Evolutionary conservation across 2,113 vertebrate genomes (phyloP), one percentile per base, ranked within the genome.

Genomic region (Struthidea cinerea): DNA sequence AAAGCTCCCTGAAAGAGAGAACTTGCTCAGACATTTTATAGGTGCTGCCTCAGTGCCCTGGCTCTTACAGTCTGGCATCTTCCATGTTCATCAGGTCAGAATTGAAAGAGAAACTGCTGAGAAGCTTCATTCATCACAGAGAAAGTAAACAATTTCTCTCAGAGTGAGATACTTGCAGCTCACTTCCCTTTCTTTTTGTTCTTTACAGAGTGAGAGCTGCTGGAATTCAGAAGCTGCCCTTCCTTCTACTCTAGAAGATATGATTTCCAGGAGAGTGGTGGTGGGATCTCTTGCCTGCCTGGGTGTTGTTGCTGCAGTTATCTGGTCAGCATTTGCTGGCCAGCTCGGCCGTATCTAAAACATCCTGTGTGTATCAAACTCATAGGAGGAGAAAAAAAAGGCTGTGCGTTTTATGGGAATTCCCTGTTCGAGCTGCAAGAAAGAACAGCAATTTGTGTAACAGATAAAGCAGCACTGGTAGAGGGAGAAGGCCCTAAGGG

Each of bases 321-420:
- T 95, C 91, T 96, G 96, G 95, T 93, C 81, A 91, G 87, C 26
- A 8, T 78, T 47, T 83, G 17, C 49, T 85, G 73, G 10, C 11
- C 33, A 57, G n/a, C 11, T 35, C 1, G 5, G 24, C 33, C 30
- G 3, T 46, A 13, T 27, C 80, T 60, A 32, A 65, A 73, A 13
- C 8, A 35, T 35, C 19, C 39, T 26, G 23, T 21, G 59, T 47
- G 4, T 18, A 42, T 26, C 6, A 42, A 75, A 75, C 47, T 9
- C 28, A 4, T 0, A 30, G n/a, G 9, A 52, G 61, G 69, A 71
- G 22, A 16, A 63, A 82, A 93, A 68, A 35, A 2, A 81, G 16
- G 50, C 18, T 39, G 64, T 49, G 24, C 10, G 7, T 55, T 63
- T 74, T 35, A 18, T 24, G 39, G 56, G 17, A 65, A 49, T 20